Conservation (phyloP, 2,888 invertebrate genomes). For the Rhaphigaster nebulosa region DNA sequence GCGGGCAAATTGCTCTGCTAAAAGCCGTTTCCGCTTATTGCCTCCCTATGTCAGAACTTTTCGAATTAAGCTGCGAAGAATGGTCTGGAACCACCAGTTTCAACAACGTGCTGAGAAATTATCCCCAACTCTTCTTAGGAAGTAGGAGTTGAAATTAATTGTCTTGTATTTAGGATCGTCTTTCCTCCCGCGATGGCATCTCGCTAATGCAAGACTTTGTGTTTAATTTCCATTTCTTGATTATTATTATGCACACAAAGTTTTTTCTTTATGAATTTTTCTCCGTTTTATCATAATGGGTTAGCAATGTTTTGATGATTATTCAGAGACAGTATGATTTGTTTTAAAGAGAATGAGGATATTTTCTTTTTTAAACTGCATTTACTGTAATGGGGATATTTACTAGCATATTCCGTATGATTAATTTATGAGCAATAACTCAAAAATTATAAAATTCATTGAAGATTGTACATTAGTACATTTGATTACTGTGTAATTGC, state of each 20-base stretch:
- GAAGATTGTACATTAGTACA: too few species aligned
- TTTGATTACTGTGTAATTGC: too few species aligned
- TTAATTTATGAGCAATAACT: too few species aligned
- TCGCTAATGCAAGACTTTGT: background rate
- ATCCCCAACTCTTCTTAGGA: background rate
- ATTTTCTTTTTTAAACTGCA: too few species aligned
- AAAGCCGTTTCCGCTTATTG: slow-evolving; percentile 21
- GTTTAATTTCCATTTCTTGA: background rate
- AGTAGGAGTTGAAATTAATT: background rate
- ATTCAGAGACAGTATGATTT: too few species aligned
- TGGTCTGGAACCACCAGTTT: background rate
- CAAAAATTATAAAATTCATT: too few species aligned
- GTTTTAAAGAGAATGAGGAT: too few species aligned
- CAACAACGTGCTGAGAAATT: slow-evolving; percentile 1
- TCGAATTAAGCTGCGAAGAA: slow-evolving; percentile 13
- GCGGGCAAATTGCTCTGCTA: background rate
- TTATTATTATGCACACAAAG: background rate
- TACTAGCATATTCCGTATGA: too few species aligned
- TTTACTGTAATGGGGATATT: too few species aligned
- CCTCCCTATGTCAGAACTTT: slow-evolving; percentile 14
- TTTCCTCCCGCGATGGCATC: background rate
- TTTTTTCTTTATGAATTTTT: background rate
- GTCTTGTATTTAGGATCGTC: background rate
- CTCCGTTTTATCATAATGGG: background rate
- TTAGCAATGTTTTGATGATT: too few species aligned